Evolutionary conservation across 2,888 invertebrate species (phyloP), one percentile per base, ranked within the genome.

Genomic region (Ornithoptera priamus): DNA sequence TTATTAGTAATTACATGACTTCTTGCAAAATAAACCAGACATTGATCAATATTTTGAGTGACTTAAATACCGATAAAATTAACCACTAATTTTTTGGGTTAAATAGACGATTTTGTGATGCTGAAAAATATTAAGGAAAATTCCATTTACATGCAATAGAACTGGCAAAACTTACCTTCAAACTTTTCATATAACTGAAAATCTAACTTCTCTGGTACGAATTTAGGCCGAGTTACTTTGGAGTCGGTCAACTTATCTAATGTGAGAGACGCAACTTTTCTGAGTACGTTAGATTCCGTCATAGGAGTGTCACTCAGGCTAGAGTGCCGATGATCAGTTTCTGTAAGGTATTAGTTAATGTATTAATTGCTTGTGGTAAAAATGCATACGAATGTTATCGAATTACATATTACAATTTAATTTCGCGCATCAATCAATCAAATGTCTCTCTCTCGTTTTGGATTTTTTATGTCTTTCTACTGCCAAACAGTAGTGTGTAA

Each of bases 171-270:
- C 73, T 75, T 91, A 97, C 98, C 98, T 96, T 98, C 97, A 91
- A 98, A 98, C 89, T 97, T 97, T 88, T 98, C 97, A 86, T 96
- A 96, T 73, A 96, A 94, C 81, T 96, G 95, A 87, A 97, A 97
- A 92, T 97, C 96, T 77, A 97, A 93, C 89, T 97, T 97, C 84
- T 97, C 96, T 4, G 97, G 97, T 71, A 97, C 95, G 84, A 95
- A 96, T 85, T 95, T 95, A 57, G 97, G 96, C 76, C 95, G 95
- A 57, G 93, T 87, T 50, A 95, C 92, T 77, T 93, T 94, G 74
- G 95, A 93, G 76, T 97, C 97, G 1, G 94, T 94, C 56, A 94
- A 94, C 80, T 95, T 94, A 78, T 96, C 96, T 77, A 96, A 92
- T 65, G 96, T 97, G 75, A 97, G 94, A 66, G 97, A 96, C 63